phyloP scores from a whole-genome alignment of 2,797 vertebrate species.

The Rhynchotus rufescens region DNA sequence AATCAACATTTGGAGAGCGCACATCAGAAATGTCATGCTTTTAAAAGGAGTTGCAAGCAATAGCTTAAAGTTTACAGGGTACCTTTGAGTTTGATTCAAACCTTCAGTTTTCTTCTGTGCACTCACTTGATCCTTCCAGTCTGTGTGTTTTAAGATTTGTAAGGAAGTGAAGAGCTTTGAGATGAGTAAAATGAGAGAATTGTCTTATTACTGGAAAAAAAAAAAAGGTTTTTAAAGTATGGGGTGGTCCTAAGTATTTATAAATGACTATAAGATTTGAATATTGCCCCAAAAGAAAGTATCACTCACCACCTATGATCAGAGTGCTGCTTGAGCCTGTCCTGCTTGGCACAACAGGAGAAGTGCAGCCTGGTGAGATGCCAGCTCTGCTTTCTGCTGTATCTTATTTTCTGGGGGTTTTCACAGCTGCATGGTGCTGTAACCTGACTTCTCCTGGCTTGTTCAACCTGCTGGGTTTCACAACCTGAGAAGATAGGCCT shows the following conservation, averaged over 20 bases:
- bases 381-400: not conserved
- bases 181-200: not conserved
- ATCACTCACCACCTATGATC: not conserved
- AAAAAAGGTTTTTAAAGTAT: not conserved
- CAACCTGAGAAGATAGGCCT: not conserved
- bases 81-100: not conserved
- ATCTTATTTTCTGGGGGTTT: rapidly evolving
- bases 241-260: not conserved
- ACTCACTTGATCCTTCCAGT: not conserved
- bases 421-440: too few species aligned
- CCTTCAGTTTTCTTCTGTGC: not conserved
- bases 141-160: not conserved
- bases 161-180: not conserved
- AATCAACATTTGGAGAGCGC: not conserved
- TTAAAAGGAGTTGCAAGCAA: not conserved
- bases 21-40: not conserved
- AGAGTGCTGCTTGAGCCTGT: not conserved
- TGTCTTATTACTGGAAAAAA: not conserved
- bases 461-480: not conserved
- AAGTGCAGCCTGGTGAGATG: rapidly evolving
- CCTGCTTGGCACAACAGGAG: not conserved
- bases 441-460: not conserved
- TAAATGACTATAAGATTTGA: not conserved
- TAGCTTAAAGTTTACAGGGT: not conserved
- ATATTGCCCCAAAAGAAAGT: not conserved